Evolutionary conservation across 2,113 vertebrate genomes (phyloP).

Genomic region (Circaetus gallicus): DNA sequence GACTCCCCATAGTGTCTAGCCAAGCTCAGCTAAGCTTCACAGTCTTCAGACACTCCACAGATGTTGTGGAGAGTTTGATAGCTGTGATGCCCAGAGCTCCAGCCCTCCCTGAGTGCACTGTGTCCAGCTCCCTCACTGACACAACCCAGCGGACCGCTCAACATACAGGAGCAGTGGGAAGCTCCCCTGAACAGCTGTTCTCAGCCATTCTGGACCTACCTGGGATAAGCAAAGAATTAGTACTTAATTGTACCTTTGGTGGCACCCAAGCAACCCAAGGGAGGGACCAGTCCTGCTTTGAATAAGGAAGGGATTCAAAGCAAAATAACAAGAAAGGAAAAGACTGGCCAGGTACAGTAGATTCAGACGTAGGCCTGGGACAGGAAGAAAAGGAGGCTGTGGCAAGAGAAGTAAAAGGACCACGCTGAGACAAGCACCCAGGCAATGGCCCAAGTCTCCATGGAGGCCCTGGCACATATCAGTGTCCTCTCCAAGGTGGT

Average conservation of each 20-base stretch:
- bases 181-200: neutral
- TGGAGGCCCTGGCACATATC: neutral
- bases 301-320: neutral
- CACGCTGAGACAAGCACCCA: neutral
- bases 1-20: neutral
- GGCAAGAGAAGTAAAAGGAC: neutral
- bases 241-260: neutral
- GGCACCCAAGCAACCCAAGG: neutral
- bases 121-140: neutral
- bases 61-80: neutral
- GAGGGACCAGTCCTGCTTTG: neutral
- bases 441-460: neutral
- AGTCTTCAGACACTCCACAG: neutral
- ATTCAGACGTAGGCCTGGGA: neutral
- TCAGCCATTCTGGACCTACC: neutral
- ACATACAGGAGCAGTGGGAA: neutral
- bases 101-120: neutral
- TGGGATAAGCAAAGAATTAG: neutral
- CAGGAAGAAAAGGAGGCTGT: neutral
- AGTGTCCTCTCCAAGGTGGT: neutral
- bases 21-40: neutral
- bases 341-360: neutral
- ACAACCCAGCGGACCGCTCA: neutral
- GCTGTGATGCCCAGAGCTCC: neutral
- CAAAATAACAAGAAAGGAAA: neutral